Conservation (phyloP, 1,140 invertebrate genomes). For the Matsumurasca onukii region DNA sequence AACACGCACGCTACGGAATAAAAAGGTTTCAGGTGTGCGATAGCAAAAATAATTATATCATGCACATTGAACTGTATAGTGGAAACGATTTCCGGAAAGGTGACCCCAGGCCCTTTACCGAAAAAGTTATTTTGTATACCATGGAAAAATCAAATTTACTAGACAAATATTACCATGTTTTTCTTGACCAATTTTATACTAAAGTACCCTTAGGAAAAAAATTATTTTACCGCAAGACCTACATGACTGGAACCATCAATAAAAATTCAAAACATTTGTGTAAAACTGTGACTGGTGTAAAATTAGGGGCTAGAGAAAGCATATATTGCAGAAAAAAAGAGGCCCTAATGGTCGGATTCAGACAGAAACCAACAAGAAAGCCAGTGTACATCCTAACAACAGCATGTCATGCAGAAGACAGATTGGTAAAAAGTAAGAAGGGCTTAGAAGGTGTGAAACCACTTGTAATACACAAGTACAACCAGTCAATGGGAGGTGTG, state of each 20-base stretch:
- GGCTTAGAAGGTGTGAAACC: slow-evolving; percentile 7
- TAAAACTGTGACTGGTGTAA: not conserved
- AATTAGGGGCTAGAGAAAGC: not conserved
- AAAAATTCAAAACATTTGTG: not conserved
- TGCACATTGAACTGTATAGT: not conserved
- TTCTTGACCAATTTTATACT: not conserved
- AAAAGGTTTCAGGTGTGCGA: not conserved
- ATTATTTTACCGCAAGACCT: not conserved
- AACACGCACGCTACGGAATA: slow-evolving; percentile 17
- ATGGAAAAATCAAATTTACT: not conserved
- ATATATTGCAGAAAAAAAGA: slow-evolving; percentile 3
- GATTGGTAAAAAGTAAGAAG: slow-evolving; percentile 17
- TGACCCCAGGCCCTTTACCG: not conserved
- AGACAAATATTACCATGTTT: not conserved
- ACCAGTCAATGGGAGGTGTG: not conserved
- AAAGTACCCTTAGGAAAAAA: not conserved
- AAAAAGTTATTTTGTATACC: not conserved
- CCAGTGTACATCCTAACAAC: slow-evolving; percentile 6
- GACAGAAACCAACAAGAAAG: slow-evolving; percentile 12
- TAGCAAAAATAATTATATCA: not conserved
- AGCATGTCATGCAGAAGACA: slow-evolving; percentile 3
- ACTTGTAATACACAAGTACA: slow-evolving; percentile 7
- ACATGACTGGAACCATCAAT: not conserved
- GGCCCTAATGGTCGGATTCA: not conserved
- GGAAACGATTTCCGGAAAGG: not conserved